Evolutionary conservation across 2,113 vertebrate genomes (phyloP).

Genomic region (Pungitius pungitius): DNA sequence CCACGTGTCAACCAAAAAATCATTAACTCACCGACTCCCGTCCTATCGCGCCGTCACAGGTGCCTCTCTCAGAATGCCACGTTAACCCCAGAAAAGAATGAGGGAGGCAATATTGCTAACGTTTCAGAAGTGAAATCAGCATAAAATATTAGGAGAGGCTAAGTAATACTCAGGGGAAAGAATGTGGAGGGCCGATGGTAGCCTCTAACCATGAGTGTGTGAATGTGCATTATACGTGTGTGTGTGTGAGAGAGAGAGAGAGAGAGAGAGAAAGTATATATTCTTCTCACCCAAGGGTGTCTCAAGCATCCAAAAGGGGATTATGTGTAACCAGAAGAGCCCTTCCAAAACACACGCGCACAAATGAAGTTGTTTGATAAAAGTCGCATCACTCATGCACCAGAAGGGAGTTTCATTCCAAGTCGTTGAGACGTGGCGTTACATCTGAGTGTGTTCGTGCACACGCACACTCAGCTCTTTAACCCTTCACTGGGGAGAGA

Average conservation of each 20-base stretch:
- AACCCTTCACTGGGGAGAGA: no score
- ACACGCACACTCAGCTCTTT: neutral
- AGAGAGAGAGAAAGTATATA: slow-evolving; percentile 16
- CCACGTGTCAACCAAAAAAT: slow-evolving; percentile 40
- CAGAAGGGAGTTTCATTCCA: slow-evolving; percentile 30
- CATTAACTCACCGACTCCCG: slow-evolving; percentile 19
- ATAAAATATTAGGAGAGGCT: slow-evolving; percentile 44
- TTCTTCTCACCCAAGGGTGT: slow-evolving; percentile 32
- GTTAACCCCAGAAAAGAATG: neutral
- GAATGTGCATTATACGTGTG: slow-evolving; percentile 17
- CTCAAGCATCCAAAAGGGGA: slow-evolving; percentile 51
- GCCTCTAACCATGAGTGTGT: neutral
- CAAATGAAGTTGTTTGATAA: slow-evolving; percentile 35
- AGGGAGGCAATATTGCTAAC: slow-evolving; percentile 4
- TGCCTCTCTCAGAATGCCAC: slow-evolving; percentile 10
- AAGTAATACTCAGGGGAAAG: slow-evolving; percentile 11
- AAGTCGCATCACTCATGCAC: slow-evolving; percentile 36
- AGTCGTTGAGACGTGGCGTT: slow-evolving; percentile 38
- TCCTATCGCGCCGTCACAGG: neutral
- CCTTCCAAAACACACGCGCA: slow-evolving; percentile 14
- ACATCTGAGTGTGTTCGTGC: slow-evolving; percentile 3
- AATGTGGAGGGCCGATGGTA: slow-evolving; percentile 13
- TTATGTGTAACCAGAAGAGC: slow-evolving; percentile 55
- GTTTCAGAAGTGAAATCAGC: slow-evolving; percentile 27
- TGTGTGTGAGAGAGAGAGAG: slow-evolving; percentile 16